Conservation (phyloP, 2,797 vertebrate species). For the Gallinago stenura region DNA sequence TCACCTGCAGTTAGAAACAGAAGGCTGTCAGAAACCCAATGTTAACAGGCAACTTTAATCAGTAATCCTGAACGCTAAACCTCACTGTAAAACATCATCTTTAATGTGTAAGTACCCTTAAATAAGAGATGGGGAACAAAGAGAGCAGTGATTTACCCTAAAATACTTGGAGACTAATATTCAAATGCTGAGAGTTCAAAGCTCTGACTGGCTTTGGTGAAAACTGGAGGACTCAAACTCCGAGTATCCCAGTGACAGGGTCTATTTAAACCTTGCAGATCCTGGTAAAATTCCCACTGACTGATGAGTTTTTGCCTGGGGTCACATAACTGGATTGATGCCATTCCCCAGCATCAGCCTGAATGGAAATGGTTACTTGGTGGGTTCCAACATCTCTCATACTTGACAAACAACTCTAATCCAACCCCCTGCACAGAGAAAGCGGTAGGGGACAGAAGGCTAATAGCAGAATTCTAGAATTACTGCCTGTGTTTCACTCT, state of each 20-base stretch:
- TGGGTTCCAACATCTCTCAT: not conserved
- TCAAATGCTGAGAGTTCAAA: not conserved
- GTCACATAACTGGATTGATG: not conserved
- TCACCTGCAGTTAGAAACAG: slow-evolving; percentile 81
- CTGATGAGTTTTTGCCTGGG: not conserved
- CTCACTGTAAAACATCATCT: not conserved
- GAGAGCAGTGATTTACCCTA: not conserved
- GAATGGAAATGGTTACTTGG: not conserved
- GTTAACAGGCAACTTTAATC: not conserved
- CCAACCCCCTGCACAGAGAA: not conserved
- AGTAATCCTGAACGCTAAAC: not conserved
- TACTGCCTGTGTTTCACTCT: not conserved
- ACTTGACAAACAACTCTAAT: not conserved
- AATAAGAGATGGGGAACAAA: not conserved
- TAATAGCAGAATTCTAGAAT: not conserved
- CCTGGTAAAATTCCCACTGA: not conserved
- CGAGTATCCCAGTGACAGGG: not conserved
- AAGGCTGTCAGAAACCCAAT: not conserved
- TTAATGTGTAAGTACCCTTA: not conserved
- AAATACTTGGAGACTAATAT: not conserved
- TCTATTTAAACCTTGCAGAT: not conserved
- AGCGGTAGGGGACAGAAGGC: not conserved
- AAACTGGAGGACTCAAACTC: not conserved
- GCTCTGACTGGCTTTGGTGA: not conserved
- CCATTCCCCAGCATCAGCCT: not conserved